Evolutionary conservation across 2,113 vertebrate species (phyloP).

Genomic region (Aegithalos caudatus): DNA sequence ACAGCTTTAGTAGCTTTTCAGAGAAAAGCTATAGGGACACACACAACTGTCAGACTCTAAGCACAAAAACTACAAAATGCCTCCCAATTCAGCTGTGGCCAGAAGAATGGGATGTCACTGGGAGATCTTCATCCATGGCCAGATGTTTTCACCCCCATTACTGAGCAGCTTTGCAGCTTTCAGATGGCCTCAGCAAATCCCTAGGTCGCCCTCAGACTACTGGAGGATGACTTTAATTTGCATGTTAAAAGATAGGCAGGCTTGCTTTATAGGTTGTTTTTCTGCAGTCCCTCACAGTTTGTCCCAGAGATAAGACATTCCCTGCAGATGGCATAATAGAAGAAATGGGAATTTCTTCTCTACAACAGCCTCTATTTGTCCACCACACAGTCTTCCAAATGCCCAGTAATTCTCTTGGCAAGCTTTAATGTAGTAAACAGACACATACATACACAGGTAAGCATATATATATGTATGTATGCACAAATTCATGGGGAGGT

Average conservation of each 20-base stretch:
- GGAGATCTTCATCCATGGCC: constrained; percentile 78
- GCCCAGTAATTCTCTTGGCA: constrained; percentile 37
- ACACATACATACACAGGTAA: not conserved
- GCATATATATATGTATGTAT: too few relatives aligned
- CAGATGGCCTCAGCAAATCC: constrained; percentile 68
- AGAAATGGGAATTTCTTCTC: constrained; percentile 59
- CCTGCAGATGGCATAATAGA: constrained; percentile 11
- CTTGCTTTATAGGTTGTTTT: constrained; percentile 74
- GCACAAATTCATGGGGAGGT: not conserved
- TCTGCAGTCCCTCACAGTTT: not conserved
- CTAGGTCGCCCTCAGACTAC: constrained; percentile 74
- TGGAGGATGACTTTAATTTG: constrained; percentile 81
- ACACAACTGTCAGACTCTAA: not conserved
- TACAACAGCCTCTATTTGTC: constrained; percentile 54
- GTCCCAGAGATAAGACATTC: constrained; percentile 54
- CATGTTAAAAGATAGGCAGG: constrained; percentile 79
- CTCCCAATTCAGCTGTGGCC: not conserved
- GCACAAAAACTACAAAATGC: not conserved
- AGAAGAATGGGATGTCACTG: not conserved
- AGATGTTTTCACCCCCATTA: constrained; percentile 56
- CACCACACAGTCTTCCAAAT: constrained; percentile 26
- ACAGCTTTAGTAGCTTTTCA: not conserved
- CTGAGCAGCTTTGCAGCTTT: constrained; percentile 58
- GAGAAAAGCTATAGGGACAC: not conserved
- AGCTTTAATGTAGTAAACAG: constrained; percentile 1